Percentiles rank a stretch among this genome's conserved stretches.
Evolutionary conservation across 2,797 vertebrate species (phyloP).

Genomic region (Sphenopsis melanotis): DNA sequence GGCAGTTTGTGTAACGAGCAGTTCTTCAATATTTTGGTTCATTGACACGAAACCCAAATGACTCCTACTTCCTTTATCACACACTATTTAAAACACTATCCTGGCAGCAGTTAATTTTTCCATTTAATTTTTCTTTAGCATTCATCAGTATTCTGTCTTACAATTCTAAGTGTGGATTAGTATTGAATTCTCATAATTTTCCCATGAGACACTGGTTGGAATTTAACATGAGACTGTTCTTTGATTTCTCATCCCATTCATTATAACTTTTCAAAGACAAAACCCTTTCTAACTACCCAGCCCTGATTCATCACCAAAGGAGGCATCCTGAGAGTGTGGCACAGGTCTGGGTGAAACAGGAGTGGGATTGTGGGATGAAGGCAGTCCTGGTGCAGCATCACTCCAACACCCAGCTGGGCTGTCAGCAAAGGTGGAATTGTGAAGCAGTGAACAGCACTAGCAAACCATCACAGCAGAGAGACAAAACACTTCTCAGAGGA

Average conservation of each 20-base stretch:
- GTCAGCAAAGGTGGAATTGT: background rate
- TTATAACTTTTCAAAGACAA: background rate
- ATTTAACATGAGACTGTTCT: background rate
- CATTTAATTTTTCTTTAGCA: background rate
- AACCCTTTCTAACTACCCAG: background rate
- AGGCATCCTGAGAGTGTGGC: background rate
- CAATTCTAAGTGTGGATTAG: background rate
- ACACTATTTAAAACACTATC: background rate
- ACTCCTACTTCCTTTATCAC: background rate
- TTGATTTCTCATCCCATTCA: background rate
- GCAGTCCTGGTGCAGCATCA: background rate
- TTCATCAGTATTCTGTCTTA: background rate
- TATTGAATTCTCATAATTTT: background rate
- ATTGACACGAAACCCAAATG: background rate
- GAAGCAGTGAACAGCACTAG: background rate
- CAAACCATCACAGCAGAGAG: background rate
- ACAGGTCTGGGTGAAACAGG: rapidly evolving
- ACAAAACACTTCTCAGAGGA: background rate
- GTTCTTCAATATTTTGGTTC: background rate
- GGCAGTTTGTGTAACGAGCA: background rate
- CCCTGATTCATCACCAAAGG: background rate
- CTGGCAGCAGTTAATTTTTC: background rate
- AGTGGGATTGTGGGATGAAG: rapidly evolving
- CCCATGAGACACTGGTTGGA: background rate
- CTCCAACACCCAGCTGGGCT: background rate